Evolutionary conservation across 2,113 vertebrate genomes (phyloP), one percentile per base, ranked within the genome.

Genomic region (Eudorcas thomsonii): DNA sequence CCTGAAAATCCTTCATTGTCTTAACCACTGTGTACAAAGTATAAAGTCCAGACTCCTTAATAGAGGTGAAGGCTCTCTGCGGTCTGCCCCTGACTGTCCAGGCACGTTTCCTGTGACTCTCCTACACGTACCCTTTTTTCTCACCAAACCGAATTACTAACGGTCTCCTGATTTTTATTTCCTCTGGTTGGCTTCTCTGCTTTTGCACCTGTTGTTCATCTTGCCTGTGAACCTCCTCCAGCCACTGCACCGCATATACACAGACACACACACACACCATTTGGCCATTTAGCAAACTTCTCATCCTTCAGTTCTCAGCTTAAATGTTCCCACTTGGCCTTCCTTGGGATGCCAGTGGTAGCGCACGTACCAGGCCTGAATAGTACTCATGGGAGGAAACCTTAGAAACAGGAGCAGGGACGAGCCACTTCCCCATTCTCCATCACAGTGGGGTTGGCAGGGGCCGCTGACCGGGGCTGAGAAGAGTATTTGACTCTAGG

Each of bases 391-490:
- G 15, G 55, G 33, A 50, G 62, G 12, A 26, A n/a, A 39, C 13
- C 25, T 3, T n/a, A 28, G 25, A 43, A n/a, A 33, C 14, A 26
- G 57, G 15, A 50, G 50, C 4, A 74, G 13, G 11, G 9, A 2
- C 5, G 6, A 0, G 6, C 28, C 62, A 5, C 6, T 67, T 64
- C 90, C 90, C 15, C 54, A 9, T 39, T 77, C 64, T 28, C 25
- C 15, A 0, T 21, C 87, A 48, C 4, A 28, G 14, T 36, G 9
- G 2, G 9, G 8, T 4, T 0, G 14, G 39, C 28, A 0, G n/a
- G 64, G 19, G 67, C 0, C 2, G 5, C 59, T 90, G 16, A 52
- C 36, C 1, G 4, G 33, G 39, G 39, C 5, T 6, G 30, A 16
- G 54, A 36, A 62, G 80, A 86, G 71, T 62, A 19, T 17, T 6